Conservation (phyloP, 2,888 invertebrate species). For the Amphipyra berbera region DNA sequence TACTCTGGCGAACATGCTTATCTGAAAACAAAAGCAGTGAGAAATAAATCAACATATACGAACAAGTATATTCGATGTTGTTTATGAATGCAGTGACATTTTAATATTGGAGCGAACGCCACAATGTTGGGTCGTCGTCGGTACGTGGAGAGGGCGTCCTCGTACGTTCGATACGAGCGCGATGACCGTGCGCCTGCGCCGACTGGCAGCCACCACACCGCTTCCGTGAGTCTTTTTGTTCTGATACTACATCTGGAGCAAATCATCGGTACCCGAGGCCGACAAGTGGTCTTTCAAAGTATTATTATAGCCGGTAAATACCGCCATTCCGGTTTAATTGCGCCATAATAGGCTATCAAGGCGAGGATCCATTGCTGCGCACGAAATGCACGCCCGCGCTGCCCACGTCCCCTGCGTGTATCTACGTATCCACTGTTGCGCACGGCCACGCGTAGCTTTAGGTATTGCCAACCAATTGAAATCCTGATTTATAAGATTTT, state of each 20-base stretch:
- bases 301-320: slow-evolving; percentile 42
- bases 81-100: slow-evolving; percentile 39
- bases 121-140: slow-evolving; percentile 36
- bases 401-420: too few relatives aligned
- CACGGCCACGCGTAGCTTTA: too few relatives aligned
- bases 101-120: slow-evolving; percentile 28
- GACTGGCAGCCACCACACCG: slow-evolving; percentile 28
- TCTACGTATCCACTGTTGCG: too few relatives aligned
- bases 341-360: slow-evolving; percentile 7
- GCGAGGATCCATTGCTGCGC: too few relatives aligned
- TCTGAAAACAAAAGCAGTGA: slow-evolving; percentile 79
- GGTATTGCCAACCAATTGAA: too few relatives aligned
- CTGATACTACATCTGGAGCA: slow-evolving; percentile 63
- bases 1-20: slow-evolving; percentile 88
- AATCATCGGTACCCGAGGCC: slow-evolving; percentile 71
- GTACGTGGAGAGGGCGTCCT: slow-evolving; percentile 46
- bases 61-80: slow-evolving; percentile 11
- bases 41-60: slow-evolving; percentile 23
- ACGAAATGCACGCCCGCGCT: too few relatives aligned
- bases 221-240: slow-evolving; percentile 77
- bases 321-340: slow-evolving; percentile 55
- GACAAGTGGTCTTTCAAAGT: slow-evolving; percentile 78
- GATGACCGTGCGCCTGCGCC: slow-evolving; percentile 40
- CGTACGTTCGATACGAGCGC: slow-evolving; percentile 19
- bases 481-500: too few relatives aligned